These are phyloP conservation scores for Sesia apiformis DNA, from an alignment of 2,888 invertebrate genomes.

Conservation along the genomic window DNA sequence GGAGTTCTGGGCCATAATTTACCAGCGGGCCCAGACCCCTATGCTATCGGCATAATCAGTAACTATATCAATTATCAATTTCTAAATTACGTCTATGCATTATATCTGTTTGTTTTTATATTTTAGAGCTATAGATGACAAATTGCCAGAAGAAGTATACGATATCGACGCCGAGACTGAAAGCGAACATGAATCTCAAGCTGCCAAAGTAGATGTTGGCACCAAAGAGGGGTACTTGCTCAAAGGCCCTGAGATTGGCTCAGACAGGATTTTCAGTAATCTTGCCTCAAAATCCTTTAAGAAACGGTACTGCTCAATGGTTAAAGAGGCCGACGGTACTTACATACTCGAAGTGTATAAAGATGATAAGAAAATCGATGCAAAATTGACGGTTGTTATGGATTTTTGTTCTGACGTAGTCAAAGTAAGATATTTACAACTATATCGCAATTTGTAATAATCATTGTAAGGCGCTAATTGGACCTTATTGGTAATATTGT, in stretches of 20 bases:
- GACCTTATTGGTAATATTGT: neutral
- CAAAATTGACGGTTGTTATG: conserved; percentile 93
- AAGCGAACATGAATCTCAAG: conserved; percentile 82
- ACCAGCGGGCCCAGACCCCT: no score
- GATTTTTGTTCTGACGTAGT: conserved; percentile 94
- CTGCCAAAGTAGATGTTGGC: conserved; percentile 82
- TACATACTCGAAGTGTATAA: conserved; percentile 94
- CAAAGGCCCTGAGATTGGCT: conserved; percentile 93
- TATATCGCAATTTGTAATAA: no score
- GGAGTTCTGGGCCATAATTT: no score
- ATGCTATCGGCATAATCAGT: no score
- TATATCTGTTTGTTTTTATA: neutral
- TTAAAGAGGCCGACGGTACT: conserved; percentile 92
- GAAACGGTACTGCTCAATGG: conserved; percentile 89
- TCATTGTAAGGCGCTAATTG: no score
- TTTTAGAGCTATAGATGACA: conserved; percentile 47
- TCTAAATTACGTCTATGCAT: neutral
- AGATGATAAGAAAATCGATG: conserved; percentile 93
- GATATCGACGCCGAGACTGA: conserved; percentile 93
- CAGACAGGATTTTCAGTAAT: conserved; percentile 92
- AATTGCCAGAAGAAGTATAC: conserved; percentile 84
- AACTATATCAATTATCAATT: neutral
- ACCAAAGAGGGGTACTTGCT: conserved; percentile 93
- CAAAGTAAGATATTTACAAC: conserved; percentile 69
- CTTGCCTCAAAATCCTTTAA: conserved; percentile 95